Base-by-base conservation (phyloP, 1,140 invertebrate genomes). In the Dinoponera quadriceps region DNA sequence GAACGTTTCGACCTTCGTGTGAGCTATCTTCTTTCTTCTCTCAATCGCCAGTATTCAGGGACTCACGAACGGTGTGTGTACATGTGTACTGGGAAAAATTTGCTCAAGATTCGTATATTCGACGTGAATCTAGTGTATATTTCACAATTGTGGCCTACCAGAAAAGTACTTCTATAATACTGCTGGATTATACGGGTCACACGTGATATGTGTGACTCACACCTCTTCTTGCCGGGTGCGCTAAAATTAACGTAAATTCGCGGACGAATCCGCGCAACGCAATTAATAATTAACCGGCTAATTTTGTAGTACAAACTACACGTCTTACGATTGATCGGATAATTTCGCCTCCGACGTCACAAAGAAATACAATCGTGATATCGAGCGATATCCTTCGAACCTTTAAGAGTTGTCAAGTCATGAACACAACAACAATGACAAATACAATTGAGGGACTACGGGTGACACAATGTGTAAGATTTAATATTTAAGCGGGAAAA, bases 161-260 rank as follows among this genome's bases (percentile, higher is more conserved):
- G 59, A 83, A 68, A n/a, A n/a, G n/a, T 65, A 78, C n/a, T 22
- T 73, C 38, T 84, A 74, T 66, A 74, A 68, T 80, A 78, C 55
- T 86, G 68, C 51, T 86, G 20, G 27, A 74, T 60, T 69, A 83
- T 54, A 59, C 49, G 51, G 20, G n/a, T 73, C 75, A n/a, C 18
- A 59, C n/a, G n/a, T n/a, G n/a, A n/a, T n/a, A n/a, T n/a, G n/a
- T n/a, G n/a, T n/a, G n/a, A n/a, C n/a, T n/a, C n/a, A n/a, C 18
- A 11, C 63, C 7, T 73, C 9, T 75, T 14, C 33, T 18, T 22
- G 9, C 38, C 38, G 22, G 44, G 20, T 1, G n/a, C n/a, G 13
- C 49, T 63, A 62, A 62, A 27, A 25, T 27, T 74, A 48, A 57
- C 51, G 1, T 18, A 33, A 69, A 27, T 69, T 25, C 25, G 29